These are phyloP conservation scores for Hycleus phaleratus DNA, from an alignment of 1,140 invertebrate species.

Conservation along the genomic window DNA sequence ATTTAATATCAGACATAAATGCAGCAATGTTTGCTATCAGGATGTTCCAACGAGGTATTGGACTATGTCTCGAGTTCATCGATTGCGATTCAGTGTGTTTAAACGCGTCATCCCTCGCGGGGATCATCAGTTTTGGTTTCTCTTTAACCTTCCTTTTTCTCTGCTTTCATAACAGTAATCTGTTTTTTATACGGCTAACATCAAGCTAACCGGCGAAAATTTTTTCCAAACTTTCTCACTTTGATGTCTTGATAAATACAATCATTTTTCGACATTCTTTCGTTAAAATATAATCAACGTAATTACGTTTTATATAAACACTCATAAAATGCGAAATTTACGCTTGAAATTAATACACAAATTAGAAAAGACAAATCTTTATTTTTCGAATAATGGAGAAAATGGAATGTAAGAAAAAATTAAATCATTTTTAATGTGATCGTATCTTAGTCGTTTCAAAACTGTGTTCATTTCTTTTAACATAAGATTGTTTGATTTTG, in stretches of 20 bases:
- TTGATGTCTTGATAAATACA: slow-evolving; percentile 21
- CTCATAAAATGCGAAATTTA: slow-evolving; percentile 4
- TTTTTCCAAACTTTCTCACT: slow-evolving; percentile 16
- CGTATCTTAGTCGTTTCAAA: too few relatives aligned
- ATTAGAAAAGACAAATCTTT: slow-evolving; percentile 1
- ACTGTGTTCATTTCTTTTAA: too few relatives aligned
- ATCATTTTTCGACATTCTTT: slow-evolving; percentile 10
- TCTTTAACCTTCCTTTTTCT: slow-evolving; percentile 27
- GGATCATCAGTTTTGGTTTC: slow-evolving; percentile 29
- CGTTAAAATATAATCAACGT: slow-evolving; percentile 8
- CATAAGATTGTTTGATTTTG: too few relatives aligned
- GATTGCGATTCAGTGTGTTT: slow-evolving; percentile 23
- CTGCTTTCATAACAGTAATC: slow-evolving; percentile 28
- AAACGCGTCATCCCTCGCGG: slow-evolving; percentile 24
- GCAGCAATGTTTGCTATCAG: slow-evolving; percentile 7
- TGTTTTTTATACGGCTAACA: slow-evolving; percentile 28
- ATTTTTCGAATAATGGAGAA: too few relatives aligned
- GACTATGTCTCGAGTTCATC: slow-evolving; percentile 18
- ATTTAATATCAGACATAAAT: slow-evolving; percentile 15
- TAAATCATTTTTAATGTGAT: too few relatives aligned
- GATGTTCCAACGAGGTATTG: slow-evolving; percentile 11
- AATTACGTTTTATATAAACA: slow-evolving; percentile 11
- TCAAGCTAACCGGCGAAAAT: slow-evolving; percentile 18
- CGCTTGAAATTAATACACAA: slow-evolving; percentile 5
- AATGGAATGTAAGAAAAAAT: too few relatives aligned